These are phyloP conservation scores for Hyla sarda DNA, from an alignment of 2,113 vertebrate species.

Conservation along the genomic window DNA sequence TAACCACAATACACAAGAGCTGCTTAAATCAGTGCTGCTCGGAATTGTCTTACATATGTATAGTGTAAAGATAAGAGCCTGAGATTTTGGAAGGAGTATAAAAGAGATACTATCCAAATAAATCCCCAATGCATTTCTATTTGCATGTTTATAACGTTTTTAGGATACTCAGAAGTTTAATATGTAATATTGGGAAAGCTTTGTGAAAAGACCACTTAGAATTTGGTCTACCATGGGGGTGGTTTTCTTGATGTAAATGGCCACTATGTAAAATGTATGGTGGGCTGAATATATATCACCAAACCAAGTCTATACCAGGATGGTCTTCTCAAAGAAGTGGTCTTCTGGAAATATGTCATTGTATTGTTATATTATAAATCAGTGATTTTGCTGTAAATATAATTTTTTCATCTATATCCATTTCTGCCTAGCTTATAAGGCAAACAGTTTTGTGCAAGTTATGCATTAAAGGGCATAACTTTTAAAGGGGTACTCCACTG, in stretches of 20 bases:
- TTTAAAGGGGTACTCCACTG: too few relatives aligned
- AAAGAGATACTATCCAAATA: neutral
- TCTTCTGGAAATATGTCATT: too few relatives aligned
- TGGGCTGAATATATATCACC: neutral
- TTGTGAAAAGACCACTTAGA: too few relatives aligned
- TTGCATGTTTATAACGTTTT: neutral
- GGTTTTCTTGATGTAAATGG: too few relatives aligned
- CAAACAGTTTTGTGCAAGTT: neutral
- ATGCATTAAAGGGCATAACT: neutral
- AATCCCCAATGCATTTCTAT: neutral
- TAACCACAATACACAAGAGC: slow-evolving; percentile 30
- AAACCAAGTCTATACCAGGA: too few relatives aligned
- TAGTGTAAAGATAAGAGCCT: neutral
- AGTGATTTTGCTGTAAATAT: too few relatives aligned
- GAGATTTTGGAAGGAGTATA: neutral
- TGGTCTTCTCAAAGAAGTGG: too few relatives aligned
- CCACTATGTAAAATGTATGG: too few relatives aligned
- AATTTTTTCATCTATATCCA: neutral
- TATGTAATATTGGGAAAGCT: too few relatives aligned
- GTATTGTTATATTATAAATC: too few relatives aligned
- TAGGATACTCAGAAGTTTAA: neutral
- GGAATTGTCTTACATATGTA: slow-evolving; percentile 11
- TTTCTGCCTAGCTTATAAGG: neutral
- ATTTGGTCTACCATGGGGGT: too few relatives aligned
- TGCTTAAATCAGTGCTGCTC: slow-evolving; percentile 10